Base-by-base conservation (phyloP, 2,797 vertebrate genomes). In the Lepilemur septentrionalis region DNA sequence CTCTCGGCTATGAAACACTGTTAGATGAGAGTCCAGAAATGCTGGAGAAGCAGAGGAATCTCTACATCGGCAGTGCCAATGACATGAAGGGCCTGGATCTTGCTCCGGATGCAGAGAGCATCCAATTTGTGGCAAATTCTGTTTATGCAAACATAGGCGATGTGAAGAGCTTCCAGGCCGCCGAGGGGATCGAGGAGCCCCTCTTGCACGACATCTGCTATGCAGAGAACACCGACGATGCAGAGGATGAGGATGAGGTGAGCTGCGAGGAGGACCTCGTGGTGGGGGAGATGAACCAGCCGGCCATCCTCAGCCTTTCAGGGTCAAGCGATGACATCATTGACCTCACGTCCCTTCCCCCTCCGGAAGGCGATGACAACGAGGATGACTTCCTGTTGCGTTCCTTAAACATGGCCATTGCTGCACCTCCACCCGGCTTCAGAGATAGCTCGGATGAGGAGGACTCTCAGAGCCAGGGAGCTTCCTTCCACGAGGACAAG, bases 391-490 rank as follows among this genome's bases (percentile, higher is more conserved):
- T 99, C 81, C 98, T 99, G 63, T 98, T 99, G 97, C 99, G 99
- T 97, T 99, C 99, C 12, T 98, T 99, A 96, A 99, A 99, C 98
- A 98, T 99, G 99, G 99, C 99, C 97, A 99, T 99, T 48, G 99
- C 99, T 63, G 99, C 99, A 86, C 99, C 99, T 55, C 99, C 99
- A 23, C 99, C 99, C 10, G 99, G 99, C 89, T 99, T 99, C 98
- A 99, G 99, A 98, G 99, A 99, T 98, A 99, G 99, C 97, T 99
- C 99, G 0, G 99, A 99, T 78, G 99, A 99, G 98, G 99, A 99
- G 82, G 99, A 99, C 98, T 98, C 98, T 96, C 99, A 98, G 97
- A 99, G 99, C 98, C 99, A 99, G 94, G 98, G 98, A 23, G 95
- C 97, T 0, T 98, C 98, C 91, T 98, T 98, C 89, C 98, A 97